These are phyloP conservation scores for Boloria selene DNA, from an alignment of 2,888 invertebrate genomes.

Conservation along the genomic window DNA sequence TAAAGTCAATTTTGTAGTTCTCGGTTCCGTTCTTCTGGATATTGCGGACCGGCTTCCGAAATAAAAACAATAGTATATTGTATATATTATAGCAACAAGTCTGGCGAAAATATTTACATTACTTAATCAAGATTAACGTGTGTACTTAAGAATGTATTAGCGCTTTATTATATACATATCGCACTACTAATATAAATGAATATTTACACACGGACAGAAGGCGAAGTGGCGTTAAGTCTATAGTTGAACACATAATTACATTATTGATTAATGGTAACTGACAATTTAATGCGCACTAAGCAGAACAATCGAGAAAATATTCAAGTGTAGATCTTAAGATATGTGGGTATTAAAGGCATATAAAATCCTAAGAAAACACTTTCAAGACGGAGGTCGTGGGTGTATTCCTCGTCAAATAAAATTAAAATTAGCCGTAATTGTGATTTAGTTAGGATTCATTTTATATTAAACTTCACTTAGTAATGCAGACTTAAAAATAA, in stretches of 20 bases:
- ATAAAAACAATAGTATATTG: constrained; percentile 20
- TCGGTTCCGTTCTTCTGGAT: constrained; percentile 6
- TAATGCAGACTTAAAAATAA: no score
- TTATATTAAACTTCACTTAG: no score
- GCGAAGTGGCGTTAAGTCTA: no score
- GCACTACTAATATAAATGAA: no score
- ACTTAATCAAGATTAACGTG: constrained; percentile 8
- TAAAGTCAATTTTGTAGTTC: constrained; percentile 1
- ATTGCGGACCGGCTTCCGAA: constrained; percentile 28
- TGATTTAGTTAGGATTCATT: no score
- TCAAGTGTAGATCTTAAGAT: no score
- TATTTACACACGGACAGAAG: no score
- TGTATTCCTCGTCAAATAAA: no score
- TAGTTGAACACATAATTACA: background rate
- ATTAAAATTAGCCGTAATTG: no score
- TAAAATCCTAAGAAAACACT: background rate
- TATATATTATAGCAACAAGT: constrained; percentile 2
- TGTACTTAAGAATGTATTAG: background rate
- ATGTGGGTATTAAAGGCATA: background rate
- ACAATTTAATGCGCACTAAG: background rate
- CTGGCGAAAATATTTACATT: constrained; percentile 8
- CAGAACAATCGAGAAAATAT: background rate
- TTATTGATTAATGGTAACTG: background rate
- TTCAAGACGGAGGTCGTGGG: no score
- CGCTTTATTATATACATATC: background rate